Percentiles rank a stretch among this genome's conserved stretches.
These are phyloP conservation scores for Pomacea maculata DNA, from an alignment of 1,140 invertebrate genomes.

Conservation along the genomic window DNA sequence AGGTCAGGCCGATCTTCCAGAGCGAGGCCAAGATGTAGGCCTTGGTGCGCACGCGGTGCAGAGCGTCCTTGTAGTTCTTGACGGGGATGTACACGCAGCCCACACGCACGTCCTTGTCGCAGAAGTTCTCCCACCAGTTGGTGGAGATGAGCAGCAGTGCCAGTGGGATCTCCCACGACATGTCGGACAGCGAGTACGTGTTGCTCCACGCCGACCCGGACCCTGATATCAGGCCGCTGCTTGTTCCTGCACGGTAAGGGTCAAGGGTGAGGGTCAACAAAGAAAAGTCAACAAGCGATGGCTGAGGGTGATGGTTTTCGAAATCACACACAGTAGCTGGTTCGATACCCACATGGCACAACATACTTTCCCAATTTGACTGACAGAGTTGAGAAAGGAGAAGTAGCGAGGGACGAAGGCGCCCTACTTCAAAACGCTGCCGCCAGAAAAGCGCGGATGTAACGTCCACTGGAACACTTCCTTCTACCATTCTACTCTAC, in stretches of 20 bases:
- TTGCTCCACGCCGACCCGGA: conserved; percentile 28
- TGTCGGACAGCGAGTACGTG: conserved; percentile 38
- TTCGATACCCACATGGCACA: too few relatives aligned
- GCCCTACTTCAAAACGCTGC: too few relatives aligned
- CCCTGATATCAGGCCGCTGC: not conserved
- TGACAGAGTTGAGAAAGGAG: too few relatives aligned
- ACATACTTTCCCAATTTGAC: too few relatives aligned
- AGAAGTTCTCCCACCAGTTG: conserved; percentile 98
- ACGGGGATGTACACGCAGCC: conserved; percentile 39
- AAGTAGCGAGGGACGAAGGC: too few relatives aligned
- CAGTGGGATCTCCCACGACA: conserved; percentile 85
- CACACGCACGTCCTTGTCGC: conserved; percentile 71
- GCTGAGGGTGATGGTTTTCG: not conserved
- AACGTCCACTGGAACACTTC: too few relatives aligned
- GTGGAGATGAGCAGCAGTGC: conserved; percentile 86
- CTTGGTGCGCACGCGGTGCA: conserved; percentile 40
- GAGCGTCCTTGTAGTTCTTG: conserved; percentile 39
- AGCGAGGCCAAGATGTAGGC: conserved; percentile 43
- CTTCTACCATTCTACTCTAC: too few relatives aligned
- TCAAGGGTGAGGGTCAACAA: not conserved
- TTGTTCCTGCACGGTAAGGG: not conserved
- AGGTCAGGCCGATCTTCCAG: conserved; percentile 49
- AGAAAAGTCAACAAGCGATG: too few relatives aligned
- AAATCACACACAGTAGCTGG: too few relatives aligned
- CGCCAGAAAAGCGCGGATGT: too few relatives aligned